These are phyloP conservation scores for Drosophila meridiana DNA, from an alignment of 2,888 invertebrate species.

Conservation along the genomic window DNA sequence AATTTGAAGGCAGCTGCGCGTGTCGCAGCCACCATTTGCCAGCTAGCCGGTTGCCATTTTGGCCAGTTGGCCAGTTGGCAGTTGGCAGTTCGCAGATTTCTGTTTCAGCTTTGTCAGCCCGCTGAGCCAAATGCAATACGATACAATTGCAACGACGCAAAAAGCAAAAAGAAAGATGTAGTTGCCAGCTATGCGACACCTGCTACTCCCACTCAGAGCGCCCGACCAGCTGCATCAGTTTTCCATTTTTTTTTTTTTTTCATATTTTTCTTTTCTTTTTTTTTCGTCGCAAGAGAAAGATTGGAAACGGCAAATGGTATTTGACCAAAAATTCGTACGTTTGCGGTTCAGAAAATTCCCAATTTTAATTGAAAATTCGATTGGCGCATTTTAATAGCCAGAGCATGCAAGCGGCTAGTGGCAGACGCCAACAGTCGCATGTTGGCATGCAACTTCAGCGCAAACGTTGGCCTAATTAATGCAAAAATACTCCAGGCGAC, in stretches of 20 bases:
- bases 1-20: constrained; percentile 55
- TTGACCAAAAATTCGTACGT: constrained; percentile 42
- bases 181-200: constrained; percentile 40
- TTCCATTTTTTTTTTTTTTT: not conserved
- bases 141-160: constrained; percentile 49
- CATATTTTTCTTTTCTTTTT: not conserved
- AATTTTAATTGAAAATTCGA: constrained; percentile 72
- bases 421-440: constrained; percentile 35
- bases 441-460: constrained; percentile 49
- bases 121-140: constrained; percentile 47
- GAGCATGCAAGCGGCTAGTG: constrained; percentile 9
- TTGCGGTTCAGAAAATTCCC: constrained; percentile 56
- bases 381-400: constrained; percentile 60
- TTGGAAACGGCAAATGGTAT: constrained; percentile 50
- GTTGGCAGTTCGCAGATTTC: constrained; percentile 12
- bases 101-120: constrained; percentile 30
- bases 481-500: constrained; percentile 40
- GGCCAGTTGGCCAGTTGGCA: constrained; percentile 8
- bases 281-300: not conserved
- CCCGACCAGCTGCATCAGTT: not conserved
- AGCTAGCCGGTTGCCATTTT: constrained; percentile 9
- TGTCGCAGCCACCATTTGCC: constrained; percentile 35
- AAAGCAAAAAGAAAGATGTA: constrained; percentile 12
- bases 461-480: constrained; percentile 67
- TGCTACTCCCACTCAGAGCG: constrained; percentile 19